Conservation (phyloP, 2,888 invertebrate species). For the Alsophila aescularia region DNA sequence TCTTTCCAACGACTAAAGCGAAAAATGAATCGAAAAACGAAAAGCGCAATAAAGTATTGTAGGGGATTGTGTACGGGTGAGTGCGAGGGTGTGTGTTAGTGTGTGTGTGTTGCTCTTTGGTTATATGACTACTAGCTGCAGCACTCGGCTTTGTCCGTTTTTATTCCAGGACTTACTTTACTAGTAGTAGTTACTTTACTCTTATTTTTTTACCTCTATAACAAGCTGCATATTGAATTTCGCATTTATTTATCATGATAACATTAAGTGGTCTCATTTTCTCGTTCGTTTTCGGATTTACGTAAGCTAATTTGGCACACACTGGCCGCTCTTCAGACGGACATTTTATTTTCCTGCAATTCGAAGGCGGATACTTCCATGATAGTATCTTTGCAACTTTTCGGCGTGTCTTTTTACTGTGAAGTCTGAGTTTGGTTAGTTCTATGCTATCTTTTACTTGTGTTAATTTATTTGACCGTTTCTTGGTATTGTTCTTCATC, state of each 20-base stretch:
- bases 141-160: no score
- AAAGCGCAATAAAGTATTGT: no score
- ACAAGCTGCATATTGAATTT: slow-evolving; percentile 56
- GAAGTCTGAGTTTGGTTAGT: neutral
- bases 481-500: neutral
- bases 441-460: neutral
- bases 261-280: slow-evolving; percentile 37
- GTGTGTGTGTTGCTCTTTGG: no score
- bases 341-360: slow-evolving; percentile 8
- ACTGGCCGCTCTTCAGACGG: slow-evolving; percentile 4
- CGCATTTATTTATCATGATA: slow-evolving; percentile 56
- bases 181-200: no score
- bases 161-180: no score
- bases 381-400: neutral
- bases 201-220: slow-evolving; percentile 51
- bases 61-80: no score
- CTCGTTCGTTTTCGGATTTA: slow-evolving; percentile 10
- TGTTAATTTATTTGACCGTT: neutral
- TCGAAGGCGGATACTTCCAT: neutral
- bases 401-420: neutral
- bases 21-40: no score
- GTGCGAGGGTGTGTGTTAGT: no score
- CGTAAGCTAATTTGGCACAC: slow-evolving; percentile 48
- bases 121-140: no score
- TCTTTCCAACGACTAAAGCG: no score